A percentile compares a stretch with the other conserved stretches of the same genome.
phyloP scores from a whole-genome alignment of 2,797 vertebrate species.

The Onychomys torridus region DNA sequence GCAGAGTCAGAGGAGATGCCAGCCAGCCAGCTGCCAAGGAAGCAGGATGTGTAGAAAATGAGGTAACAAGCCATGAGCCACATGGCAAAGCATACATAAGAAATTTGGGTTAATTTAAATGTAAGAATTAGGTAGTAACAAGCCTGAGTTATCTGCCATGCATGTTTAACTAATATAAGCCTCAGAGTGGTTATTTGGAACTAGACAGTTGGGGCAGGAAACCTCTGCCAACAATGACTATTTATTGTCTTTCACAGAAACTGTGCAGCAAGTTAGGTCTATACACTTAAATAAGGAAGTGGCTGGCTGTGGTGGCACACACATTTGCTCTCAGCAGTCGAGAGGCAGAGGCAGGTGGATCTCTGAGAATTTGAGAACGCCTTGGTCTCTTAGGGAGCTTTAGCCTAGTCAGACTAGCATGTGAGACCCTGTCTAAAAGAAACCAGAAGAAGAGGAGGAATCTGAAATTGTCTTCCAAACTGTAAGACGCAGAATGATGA shows the following conservation, averaged over 20 bases:
- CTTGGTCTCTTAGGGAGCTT: not conserved
- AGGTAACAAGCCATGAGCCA: not conserved
- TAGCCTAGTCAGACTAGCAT: not conserved
- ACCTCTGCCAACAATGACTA: not conserved
- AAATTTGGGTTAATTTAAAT: not conserved
- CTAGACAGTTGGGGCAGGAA: not conserved
- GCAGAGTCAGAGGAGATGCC: not conserved
- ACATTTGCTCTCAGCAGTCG: not conserved
- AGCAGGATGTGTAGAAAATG: not conserved
- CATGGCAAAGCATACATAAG: not conserved
- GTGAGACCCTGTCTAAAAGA: not conserved
- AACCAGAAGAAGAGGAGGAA: not conserved
- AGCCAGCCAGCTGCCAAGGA: not conserved
- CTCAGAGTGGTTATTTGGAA: not conserved
- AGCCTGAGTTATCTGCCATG: not conserved
- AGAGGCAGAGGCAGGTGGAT: not conserved
- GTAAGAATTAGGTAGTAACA: not conserved
- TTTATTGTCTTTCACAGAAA: not conserved
- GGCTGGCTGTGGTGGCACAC: not conserved
- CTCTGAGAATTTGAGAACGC: not conserved
- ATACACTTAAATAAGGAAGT: conserved; percentile 22
- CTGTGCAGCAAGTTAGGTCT: not conserved
- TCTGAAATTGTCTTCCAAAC: not conserved
- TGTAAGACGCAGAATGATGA: not conserved
- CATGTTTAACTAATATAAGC: not conserved